Percentiles rank a stretch among this genome's conserved stretches.
These are phyloP conservation scores for Formicarius rufipectus DNA, from an alignment of 2,113 vertebrate species.

Conservation along the genomic window DNA sequence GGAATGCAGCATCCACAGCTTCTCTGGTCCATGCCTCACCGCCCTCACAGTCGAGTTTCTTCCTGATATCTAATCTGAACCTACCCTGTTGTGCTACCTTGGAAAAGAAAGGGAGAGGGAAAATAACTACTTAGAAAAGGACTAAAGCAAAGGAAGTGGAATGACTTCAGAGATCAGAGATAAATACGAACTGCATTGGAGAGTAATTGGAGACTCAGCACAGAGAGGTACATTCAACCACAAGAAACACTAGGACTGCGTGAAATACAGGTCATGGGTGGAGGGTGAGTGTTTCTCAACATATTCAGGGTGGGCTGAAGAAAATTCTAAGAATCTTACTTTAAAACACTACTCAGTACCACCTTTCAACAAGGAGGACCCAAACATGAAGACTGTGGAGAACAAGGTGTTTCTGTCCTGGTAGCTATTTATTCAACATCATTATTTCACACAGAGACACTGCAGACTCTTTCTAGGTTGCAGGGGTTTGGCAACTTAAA, in stretches of 20 bases:
- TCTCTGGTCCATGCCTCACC: not conserved
- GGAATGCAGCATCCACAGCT: not conserved
- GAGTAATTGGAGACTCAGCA: not conserved
- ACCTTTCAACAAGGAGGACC: not conserved
- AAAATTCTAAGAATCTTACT: not conserved
- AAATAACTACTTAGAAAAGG: not conserved
- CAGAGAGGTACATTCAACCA: not conserved
- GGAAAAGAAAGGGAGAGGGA: not conserved
- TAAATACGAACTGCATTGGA: not conserved
- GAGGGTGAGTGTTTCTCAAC: not conserved
- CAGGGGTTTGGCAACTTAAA: not conserved
- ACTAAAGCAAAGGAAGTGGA: not conserved
- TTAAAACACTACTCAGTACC: not conserved
- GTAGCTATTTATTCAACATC: not conserved
- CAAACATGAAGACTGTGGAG: not conserved
- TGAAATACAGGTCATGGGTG: not conserved
- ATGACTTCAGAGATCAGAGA: not conserved
- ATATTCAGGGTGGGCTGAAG: not conserved
- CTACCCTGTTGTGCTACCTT: not conserved
- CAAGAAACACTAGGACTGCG: not conserved
- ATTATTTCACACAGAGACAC: not conserved
- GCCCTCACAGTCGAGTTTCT: not conserved
- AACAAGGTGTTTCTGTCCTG: not conserved
- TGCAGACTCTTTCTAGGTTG: not conserved
- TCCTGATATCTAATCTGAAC: not conserved